Base-by-base conservation (phyloP, 1,140 invertebrate genomes). In the Tribolium madens region DNA sequence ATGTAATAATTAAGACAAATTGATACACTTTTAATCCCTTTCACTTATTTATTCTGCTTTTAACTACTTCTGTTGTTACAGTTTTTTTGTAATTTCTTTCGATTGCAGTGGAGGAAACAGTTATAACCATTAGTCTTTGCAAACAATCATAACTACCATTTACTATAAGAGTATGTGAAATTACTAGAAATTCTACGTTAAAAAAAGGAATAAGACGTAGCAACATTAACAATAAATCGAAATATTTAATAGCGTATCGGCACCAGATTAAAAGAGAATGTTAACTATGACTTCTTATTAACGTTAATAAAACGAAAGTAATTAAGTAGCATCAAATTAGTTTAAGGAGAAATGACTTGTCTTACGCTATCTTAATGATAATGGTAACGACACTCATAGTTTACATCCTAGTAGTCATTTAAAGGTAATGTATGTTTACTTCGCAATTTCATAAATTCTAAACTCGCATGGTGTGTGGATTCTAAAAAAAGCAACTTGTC, bases 321-420 rank as follows among this genome's bases (percentile, higher is more conserved):
- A 50, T 50, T 50, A 50, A 50, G 15, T 50, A 50, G 48, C 15
- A 15, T 15, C 48, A 17, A 17, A 50, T 50, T 50, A 15, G 15
- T 50, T 17, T 50, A 0, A 50, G 15, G 9, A 50, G 12, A 17
- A 50, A 50, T 50, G 48, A 50, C 48, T 50, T 50, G n/a, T 50
- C 15, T 50, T 50, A 14, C 13, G 15, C 15, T 50, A 50, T 50
- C 48, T 50, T 50, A 50, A 50, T 50, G 48, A 17, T 50, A 50
- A 17, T 50, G 12, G 13, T 50, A 50, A 50, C 15, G 48, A 50
- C 48, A 50, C 12, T 50, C 48, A 50, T 50, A 50, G 48, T 50
- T 50, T 50, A 50, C 48, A 17, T 14, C 15, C 6, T 13, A 14
- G 12, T 50, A 17, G 48, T 14, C 48, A 15, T 50, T 50, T 17